Evolutionary conservation across 2,888 invertebrate species (phyloP), one percentile per base, ranked within the genome.

Genomic region (Drosophila gaucha): DNA sequence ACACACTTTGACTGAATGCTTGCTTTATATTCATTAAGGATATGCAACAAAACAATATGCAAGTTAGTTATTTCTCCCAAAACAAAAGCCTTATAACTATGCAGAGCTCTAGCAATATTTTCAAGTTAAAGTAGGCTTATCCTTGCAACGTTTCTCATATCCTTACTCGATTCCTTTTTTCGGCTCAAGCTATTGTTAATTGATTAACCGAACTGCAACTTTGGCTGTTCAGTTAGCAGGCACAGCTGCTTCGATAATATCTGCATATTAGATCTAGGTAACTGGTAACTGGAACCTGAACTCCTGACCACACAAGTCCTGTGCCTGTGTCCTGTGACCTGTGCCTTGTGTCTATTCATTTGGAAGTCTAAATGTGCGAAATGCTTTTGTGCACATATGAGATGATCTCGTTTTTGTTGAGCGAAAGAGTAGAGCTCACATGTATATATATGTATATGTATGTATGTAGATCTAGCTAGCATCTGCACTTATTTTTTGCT

Each of bases 51-150:
- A 77, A 68, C 85, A 64, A 62, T 66, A 56, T 59, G 68, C 86
- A 79, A 83, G 85, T 80, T 84, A 80, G 71, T 78, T 76, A 60
- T 84, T 69, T 43, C 46, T 2, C 12, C 36, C 41, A 57, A 68
- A 75, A 74, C 66, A 67, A 67, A 74, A 66, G 56, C 26, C 60
- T 47, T 74, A 22, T 12, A 64, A 67, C 77, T 54, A 57, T 68
- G 46, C 43, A 49, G 76, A 72, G 60, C 60, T 60, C 71, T 50
- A 38, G 80, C 78, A 84, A 85, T 86, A 86, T 85, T 85, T 85
- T 85, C 84, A 84, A 85, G 84, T 85, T 86, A 85, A 86, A 85
- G 84, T 72, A 72, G 84, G 86, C 80, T 85, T 86, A 85, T 82
- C 85, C 85, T 58, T 16, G 30, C 52, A 66, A 57, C 44, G 24